Base-by-base conservation (phyloP, 2,888 invertebrate species). In the Heliconius sara region DNA sequence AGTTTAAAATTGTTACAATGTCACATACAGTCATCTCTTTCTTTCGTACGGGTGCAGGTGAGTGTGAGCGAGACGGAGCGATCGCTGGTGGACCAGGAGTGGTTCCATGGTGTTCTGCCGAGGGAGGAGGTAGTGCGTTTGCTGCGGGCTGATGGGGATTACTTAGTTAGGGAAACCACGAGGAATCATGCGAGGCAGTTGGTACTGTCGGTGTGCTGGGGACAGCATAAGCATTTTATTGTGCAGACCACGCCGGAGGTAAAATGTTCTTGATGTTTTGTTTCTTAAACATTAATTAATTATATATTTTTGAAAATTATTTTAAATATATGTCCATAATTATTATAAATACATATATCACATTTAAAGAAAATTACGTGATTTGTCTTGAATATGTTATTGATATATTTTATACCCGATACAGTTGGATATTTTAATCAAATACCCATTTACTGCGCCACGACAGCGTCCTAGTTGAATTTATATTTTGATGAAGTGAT, bases 71-170 rank as follows among this genome's bases (percentile, higher is more conserved):
- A 95, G 86, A 94, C 93, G 27, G 97, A 96, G 88, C 96, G 97
- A 67, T 96, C 97, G 19, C 92, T 98, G 72, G 97, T 98, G 83
- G 98, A 99, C 85, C 99, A 99, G 92, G 98, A 99, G 90, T 99
- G 99, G 99, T 99, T 99, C 93, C 99, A 99, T 89, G 99, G 99
- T 0, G 99, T 99, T 19, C 93, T 99, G 80, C 99, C 99, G 0
- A 96, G 99, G 22, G 99, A 99, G 92, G 99, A 99, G 94, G 99
- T 99, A 52, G 99, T 99, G 68, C 95, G 99, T 81, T 95, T 99
- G 66, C 95, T 99, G 81, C 96, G 97, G n/a, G 97, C 97, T 78
- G 98, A 99, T 86, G 99, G 99, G 0, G 99, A 99, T 91, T 99
- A 98, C 92, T 95, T 99, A 80, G 99, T 99, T 79, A 96, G 99